Evolutionary conservation across 2,113 vertebrate species (phyloP), one percentile per base, ranked within the genome.

Genomic region (Chamaea fasciata): DNA sequence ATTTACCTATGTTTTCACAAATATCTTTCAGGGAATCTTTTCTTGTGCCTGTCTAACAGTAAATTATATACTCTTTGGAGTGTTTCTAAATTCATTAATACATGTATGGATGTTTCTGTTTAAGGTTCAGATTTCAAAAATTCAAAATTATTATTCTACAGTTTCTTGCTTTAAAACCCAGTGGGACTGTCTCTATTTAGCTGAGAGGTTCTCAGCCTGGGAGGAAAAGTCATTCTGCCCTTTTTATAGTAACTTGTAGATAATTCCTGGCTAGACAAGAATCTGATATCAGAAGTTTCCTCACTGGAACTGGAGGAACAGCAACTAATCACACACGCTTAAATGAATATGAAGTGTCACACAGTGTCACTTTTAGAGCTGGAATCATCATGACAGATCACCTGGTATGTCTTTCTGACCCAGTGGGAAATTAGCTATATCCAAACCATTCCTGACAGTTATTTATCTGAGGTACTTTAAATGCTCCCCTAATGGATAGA

Each of bases 321-420:
- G 24, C 37, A 65, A 86, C 86, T 63, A 90, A 80, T 90, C 64
- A 59, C 71, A 55, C 33, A 83, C 0, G 1, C 47, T 59, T 93
- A 90, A 90, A 95, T 93, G 59, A 88, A 47, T 83, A 60, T 55
- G 64, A 94, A 93, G 76, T 86, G 76, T 92, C 92, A 83, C 68
- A 87, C n/a, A 30, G 14, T 83, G 41, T 88, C 68, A 77, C 46
- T 93, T 92, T 35, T 50, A 70, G 79, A 94, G 56, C 35, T 90
- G 35, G 71, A 93, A 89, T 88, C 50, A 67, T 74, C 53, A 39
- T 83, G 92, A 96, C 88, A 90, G 64, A 77, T 94, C 83, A 90
- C 92, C 79, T 95, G 85, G 37, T 89, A 82, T 95, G 49, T 73
- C 78, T 80, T 92, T 69, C 55, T 94, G 76, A 93, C 63, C 39